Evolutionary conservation across 1,140 invertebrate genomes (phyloP).

Genomic region (Ostrea edulis): DNA sequence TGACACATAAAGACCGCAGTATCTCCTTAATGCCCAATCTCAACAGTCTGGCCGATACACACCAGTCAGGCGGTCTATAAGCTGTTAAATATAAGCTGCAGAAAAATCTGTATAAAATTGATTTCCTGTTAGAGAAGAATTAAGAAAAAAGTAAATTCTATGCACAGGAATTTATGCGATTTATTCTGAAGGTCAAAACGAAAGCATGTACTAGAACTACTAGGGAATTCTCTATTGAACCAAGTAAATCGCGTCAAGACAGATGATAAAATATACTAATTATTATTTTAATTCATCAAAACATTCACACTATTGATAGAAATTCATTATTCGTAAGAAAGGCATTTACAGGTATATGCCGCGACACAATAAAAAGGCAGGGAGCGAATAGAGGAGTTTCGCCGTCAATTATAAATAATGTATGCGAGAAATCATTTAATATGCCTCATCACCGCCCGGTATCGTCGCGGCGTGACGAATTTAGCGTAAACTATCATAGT

Average conservation of each 20-base stretch:
- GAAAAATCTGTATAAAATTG: constrained; percentile 11
- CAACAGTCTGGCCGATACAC: background rate
- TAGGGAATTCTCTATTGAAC: too few species aligned
- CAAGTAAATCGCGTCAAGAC: too few species aligned
- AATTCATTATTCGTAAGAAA: too few species aligned
- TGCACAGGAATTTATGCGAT: background rate
- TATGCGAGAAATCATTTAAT: background rate
- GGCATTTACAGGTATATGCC: too few species aligned
- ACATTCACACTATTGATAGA: too few species aligned
- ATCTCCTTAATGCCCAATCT: background rate
- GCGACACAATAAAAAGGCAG: background rate
- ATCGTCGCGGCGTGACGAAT: background rate
- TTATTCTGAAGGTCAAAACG: background rate
- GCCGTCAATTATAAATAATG: background rate
- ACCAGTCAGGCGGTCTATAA: background rate
- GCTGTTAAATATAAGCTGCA: background rate
- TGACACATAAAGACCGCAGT: background rate
- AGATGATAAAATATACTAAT: too few species aligned
- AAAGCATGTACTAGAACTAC: background rate
- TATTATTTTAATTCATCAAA: too few species aligned
- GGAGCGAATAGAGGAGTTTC: background rate
- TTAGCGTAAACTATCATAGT: background rate
- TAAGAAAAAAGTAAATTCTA: background rate
- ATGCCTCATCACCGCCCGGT: constrained; percentile 14
- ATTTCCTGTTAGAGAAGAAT: background rate